Base-by-base conservation (phyloP, 2,113 vertebrate species). In the Oryzias javanicus region DNA sequence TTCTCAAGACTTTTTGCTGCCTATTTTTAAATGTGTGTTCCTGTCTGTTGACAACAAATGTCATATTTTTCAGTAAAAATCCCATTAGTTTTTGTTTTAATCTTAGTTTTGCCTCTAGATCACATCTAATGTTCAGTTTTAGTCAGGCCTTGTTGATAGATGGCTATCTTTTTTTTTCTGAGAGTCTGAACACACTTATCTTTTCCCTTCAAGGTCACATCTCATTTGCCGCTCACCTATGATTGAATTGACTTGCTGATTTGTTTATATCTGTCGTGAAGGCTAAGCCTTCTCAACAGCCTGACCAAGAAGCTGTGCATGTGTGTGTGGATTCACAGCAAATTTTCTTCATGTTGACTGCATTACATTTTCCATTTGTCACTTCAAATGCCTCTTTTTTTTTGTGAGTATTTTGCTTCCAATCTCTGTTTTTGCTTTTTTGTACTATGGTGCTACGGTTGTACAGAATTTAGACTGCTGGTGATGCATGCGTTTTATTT, bases 201-300 rank as follows among this genome's bases (percentile, higher is more conserved):
- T 61, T 18, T 27, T 47, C 19, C 16, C 1, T 6, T 14, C 55
- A 51, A 74, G 27, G 55, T 76, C 59, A 58, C 6, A 42, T 67
- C 55, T 76, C 25, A 24, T 55, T 57, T 13, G 1, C 55, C 54
- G 60, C 70, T 22, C 0, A 20, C 22, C 49, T 72, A 42, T 72
- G 71, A 77, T 55, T 70, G 45, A 71, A 35, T 35, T 75, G 73
- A 76, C 60, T 71, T 57, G 42, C 50, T 55, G 57, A 60, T 64
- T 35, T 69, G 60, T 74, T 64, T 72, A 66, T 80, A 61, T 70
- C 71, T 71, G 51, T 42, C 59, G 51, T 72, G 49, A 56, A 72
- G 64, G 61, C 70, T 52, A 78, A 74, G 20, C 10, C 64, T 35
- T 50, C 47, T 59, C 55, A 63, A 54, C 57, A 71, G 80, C 81